Base-by-base conservation (phyloP, 2,888 invertebrate species). In the Apotomis turbidana region DNA sequence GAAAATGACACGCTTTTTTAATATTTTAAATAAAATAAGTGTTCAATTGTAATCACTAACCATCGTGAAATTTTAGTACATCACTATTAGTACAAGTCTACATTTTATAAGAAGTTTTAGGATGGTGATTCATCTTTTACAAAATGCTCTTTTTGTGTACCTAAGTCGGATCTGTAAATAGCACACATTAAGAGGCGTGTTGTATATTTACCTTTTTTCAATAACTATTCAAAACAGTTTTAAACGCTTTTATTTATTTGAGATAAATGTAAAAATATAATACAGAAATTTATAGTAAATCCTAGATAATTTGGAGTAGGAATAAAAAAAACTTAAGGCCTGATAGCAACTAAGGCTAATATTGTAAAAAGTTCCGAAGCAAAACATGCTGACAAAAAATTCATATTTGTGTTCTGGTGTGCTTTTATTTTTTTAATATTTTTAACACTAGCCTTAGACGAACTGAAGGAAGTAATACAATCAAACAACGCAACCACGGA, bases 41-140 rank as follows among this genome's bases (percentile, higher is more conserved):
- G 64, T 55, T 46, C 63, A 38, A 15, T 46, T 62, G 15, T 54
- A 64, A 64, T 64, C 54, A 44, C 54, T 64, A 44, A 15, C 10
- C 59, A 38, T 52, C 62, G 13, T 12, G 46, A 38, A 13, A 55
- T 64, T 76, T 75, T 83, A 86, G 86, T 86, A 86, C 86, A 85
- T 82, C 75, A 76, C 77, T 73, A 76, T 84, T 86, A 87, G 87
- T 87, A 87, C 87, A 87, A 87, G 84, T 83, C 78, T 69, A 75
- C 66, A 63, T 64, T 73, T 55, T 59, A 38, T 61, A 54, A 71
- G 60, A 54, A 70, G 46, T 67, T 61, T 46, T 66, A 66, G 55
- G 44, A 46, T n/a, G 46, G 55, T 46, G 27, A 66, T 55, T 27
- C 6, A 41, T 55, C 55, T 46, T 27, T 10, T 9, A 49, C 10